Evolutionary conservation across 37 sponge, comb jelly and placozoan species (phyloP), one percentile per base, ranked within the genome.

Genomic region (Crambe crambe): DNA sequence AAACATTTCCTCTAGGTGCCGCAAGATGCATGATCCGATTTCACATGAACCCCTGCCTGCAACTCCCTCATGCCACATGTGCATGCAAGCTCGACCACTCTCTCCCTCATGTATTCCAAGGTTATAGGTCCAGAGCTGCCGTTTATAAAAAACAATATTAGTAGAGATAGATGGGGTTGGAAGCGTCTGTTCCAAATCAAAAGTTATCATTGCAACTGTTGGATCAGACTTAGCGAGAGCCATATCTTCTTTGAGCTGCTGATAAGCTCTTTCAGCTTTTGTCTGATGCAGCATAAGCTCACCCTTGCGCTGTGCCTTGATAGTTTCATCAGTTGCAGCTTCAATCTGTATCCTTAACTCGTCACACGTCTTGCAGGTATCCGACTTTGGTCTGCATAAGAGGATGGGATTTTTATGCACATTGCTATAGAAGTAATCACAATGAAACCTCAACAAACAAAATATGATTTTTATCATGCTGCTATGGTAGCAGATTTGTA

Each of bases 61-160:
- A 25, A 72, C 43, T 9, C 68, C 31, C 47, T 83, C 74, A 30
- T 61, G 37, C 83, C 83, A 83, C 66, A 83, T 71, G 38, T 64
- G 56, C 75, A 74, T 74, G 51, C 5, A 64, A 1, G 64, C 75
- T 34, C 43, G 41, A 2, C 31, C 74, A 35, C 66, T 74, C 8
- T 26, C 21, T 26, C 75, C 42, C 26, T 74, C 32, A 39, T 83
- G 75, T 2, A 83, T 83, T 10, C 83, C 83, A 10, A 74, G 54
- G 73, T 83, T 83, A 25, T 83, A 83, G 20, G 75, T 74, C 83
- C 83, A 83, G 25, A 83, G 39, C 32, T 83, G 75, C 34, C 83
- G 27, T 32, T 74, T 74, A 39, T 83, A 83, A 58, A 43, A 73
- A 8, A 83, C 75, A 15, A 82, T 26, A 39, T 26, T 62, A 29